Conservation (phyloP, 2,888 invertebrate species). For the Lasioglossum morio region DNA sequence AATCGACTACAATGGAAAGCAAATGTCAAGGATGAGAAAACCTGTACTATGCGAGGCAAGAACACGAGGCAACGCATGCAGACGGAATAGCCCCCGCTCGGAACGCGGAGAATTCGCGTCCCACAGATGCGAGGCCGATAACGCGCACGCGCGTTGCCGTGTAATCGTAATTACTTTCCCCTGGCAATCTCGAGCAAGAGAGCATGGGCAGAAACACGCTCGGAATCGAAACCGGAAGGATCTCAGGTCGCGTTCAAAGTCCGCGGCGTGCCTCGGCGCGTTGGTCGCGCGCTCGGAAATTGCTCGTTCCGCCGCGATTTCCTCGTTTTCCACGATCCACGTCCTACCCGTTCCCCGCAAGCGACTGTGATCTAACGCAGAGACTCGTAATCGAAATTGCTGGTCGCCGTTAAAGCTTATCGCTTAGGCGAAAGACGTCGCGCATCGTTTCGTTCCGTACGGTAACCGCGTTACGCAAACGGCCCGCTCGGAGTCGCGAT, state of each 20-base stretch:
- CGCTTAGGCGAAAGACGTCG: slow-evolving; percentile 4
- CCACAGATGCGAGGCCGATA: slow-evolving; percentile 32
- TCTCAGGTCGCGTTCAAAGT: slow-evolving; percentile 28
- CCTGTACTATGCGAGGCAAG: neutral
- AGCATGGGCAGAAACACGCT: neutral
- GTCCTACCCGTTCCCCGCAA: neutral
- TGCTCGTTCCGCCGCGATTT: slow-evolving; percentile 21
- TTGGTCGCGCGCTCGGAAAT: slow-evolving; percentile 17
- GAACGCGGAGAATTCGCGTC: slow-evolving; percentile 11
- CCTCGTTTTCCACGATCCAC: slow-evolving; percentile 14
- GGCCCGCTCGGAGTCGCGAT: neutral
- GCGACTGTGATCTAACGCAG: neutral
- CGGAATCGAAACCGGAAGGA: slow-evolving; percentile 40
- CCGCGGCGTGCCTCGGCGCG: slow-evolving; percentile 11
- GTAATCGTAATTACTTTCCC: slow-evolving; percentile 61
- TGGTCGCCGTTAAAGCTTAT: neutral
- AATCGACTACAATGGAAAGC: neutral
- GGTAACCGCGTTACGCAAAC: slow-evolving; percentile 16
- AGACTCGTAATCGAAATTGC: slow-evolving; percentile 19
- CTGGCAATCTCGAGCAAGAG: slow-evolving; percentile 5
- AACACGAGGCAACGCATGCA: neutral
- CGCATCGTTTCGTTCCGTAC: slow-evolving; percentile 25
- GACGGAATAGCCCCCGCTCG: neutral
- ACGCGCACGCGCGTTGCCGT: neutral
- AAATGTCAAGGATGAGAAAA: slow-evolving; percentile 6